These are phyloP conservation scores for Tridacna crocea DNA, from an alignment of 2,888 invertebrate species.

Conservation along the genomic window DNA sequence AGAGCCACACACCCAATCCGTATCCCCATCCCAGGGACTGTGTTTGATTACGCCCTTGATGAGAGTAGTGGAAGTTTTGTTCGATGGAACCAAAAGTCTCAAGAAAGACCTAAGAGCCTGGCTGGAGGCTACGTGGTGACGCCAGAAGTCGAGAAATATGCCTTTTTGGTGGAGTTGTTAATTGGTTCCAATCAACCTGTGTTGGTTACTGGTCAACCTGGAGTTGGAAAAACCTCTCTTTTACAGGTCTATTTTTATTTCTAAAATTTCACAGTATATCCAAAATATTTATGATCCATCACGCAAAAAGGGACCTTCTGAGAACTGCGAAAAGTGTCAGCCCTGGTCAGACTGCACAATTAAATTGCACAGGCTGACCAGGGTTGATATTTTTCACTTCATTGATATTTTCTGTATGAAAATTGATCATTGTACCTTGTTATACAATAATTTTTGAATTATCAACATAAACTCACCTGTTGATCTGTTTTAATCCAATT, in stretches of 20 bases:
- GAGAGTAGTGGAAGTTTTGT: conserved; percentile 73
- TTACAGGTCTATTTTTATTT: conserved; percentile 70
- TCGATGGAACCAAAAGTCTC: conserved; percentile 77
- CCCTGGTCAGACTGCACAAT: too few relatives aligned
- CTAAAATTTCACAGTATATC: not conserved
- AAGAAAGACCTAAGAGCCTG: conserved; percentile 73
- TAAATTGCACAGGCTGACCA: too few relatives aligned
- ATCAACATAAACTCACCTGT: too few relatives aligned
- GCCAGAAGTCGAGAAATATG: conserved; percentile 82
- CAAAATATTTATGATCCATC: not conserved
- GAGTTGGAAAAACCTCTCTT: conserved; percentile 81
- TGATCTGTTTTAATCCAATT: too few relatives aligned
- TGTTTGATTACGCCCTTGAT: conserved; percentile 81
- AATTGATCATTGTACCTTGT: too few relatives aligned
- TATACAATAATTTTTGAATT: too few relatives aligned
- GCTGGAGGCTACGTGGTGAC: conserved; percentile 76
- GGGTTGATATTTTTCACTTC: too few relatives aligned
- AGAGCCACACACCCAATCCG: conserved; percentile 78
- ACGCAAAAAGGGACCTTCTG: too few relatives aligned
- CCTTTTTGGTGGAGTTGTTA: conserved; percentile 78
- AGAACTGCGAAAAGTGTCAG: too few relatives aligned
- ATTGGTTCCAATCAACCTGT: conserved; percentile 78
- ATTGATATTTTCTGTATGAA: too few relatives aligned
- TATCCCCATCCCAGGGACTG: conserved; percentile 76
- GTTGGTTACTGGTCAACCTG: conserved; percentile 80